Evolutionary conservation across 2,888 invertebrate genomes (phyloP), one percentile per base, ranked within the genome.

Genomic region (Heterodera filipjevi): DNA sequence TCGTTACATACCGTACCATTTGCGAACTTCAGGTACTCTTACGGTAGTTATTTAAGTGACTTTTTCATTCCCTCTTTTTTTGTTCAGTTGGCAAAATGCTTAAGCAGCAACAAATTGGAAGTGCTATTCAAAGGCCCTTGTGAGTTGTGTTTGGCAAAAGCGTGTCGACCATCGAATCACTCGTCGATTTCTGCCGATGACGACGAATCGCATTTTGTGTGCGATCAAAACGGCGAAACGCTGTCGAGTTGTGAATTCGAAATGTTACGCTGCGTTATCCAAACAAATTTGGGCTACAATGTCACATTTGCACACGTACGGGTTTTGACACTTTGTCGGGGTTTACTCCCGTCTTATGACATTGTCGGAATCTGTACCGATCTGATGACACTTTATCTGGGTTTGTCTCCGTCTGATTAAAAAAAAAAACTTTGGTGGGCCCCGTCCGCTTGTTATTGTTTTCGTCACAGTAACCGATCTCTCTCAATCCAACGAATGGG

Each of bases 201-300:
- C 16, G 83, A 85, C 33, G 87, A 87, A 66, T 81, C 83, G n/a
- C 78, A 83, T 1, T 87, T 85, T 78, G 83, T 87, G 1, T 87
- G 87, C 71, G 82, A 87, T 64, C 85, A 86, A 71, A 85, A 84
- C 59, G 86, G 84, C 19, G 83, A 84, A 44, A 86, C 86, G 14
- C 82, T 68, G 49, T 64, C 85, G 19, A 78, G 82, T n/a, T 87
- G 87, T 77, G 87, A 87, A 79, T 87, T 85, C 78, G 84, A 88
- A 64, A 87, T 87, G 86, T 78, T 87, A 14, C 84, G 84, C 12
- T 87, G 87, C 76, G 84, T 87, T 33, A 85, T 86, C 71, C 84
- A 87, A 33, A 76, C 82, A 35, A 85, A 86, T 32, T 84, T 84
- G 68, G 86, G 86, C 33, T 82, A 87, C 27, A 87, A 87, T 71